These are phyloP conservation scores for Adela reaumurella DNA, from an alignment of 2,888 invertebrate species.

Conservation along the genomic window DNA sequence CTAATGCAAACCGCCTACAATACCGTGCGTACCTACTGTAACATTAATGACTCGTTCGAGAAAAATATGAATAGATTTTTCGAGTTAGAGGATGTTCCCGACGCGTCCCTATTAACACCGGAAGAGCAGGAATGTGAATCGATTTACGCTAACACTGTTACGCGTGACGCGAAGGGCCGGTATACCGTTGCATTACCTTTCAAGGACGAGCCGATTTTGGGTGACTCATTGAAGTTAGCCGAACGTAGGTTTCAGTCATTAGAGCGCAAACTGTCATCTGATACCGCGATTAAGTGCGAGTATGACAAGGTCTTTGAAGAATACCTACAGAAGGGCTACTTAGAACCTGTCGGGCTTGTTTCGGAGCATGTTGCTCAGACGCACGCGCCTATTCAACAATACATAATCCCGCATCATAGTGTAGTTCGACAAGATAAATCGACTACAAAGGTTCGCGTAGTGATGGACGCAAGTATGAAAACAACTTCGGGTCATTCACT, in stretches of 20 bases:
- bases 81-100: too few species aligned
- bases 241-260: constrained; percentile 3
- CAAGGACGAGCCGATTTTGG: constrained; percentile 3
- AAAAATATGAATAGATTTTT: too few species aligned
- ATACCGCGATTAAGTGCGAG: neutral
- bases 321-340: constrained; percentile 6
- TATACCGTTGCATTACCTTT: constrained; percentile 5
- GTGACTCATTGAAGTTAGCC: constrained; percentile 5
- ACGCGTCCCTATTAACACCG: too few species aligned
- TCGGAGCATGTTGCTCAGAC: too few species aligned
- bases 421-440: constrained; percentile 6
- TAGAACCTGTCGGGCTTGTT: too few species aligned
- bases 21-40: too few species aligned
- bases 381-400: neutral
- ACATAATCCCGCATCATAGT: constrained; percentile 9
- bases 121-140: too few species aligned
- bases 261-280: constrained; percentile 4
- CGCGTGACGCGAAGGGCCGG: constrained; percentile 1
- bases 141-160: too few species aligned
- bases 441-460: constrained; percentile 2
- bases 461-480: constrained; percentile 8
- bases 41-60: too few species aligned
- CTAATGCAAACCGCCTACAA: too few species aligned
- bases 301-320: constrained; percentile 6
- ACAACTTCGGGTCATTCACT: constrained; percentile 7